A percentile compares a stretch with the other conserved stretches of the same genome.
Evolutionary conservation across 2,113 vertebrate genomes (phyloP).

Genomic region (Pheucticus melanocephalus): DNA sequence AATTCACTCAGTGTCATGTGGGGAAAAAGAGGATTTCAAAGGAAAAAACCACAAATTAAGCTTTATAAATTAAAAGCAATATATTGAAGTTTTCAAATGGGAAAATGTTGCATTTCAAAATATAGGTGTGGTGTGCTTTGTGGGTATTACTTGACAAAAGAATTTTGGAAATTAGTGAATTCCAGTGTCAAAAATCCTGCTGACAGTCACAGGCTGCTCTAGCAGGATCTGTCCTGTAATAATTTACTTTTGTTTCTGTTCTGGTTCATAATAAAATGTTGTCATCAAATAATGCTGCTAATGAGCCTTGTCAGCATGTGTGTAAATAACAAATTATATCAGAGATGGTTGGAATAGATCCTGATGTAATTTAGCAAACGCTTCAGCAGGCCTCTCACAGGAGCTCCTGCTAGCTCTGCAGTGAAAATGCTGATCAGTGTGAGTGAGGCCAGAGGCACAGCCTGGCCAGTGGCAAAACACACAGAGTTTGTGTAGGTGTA

Average conservation of each 20-base stretch:
- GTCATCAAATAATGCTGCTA: not conserved
- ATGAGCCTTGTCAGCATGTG: not conserved
- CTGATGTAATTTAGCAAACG: not conserved
- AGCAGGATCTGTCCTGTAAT: not conserved
- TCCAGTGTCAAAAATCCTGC: not conserved
- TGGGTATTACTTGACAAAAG: not conserved
- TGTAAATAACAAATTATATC: not conserved
- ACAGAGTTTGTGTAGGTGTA: not conserved
- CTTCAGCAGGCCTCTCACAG: not conserved
- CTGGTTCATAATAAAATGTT: not conserved
- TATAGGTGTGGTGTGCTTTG: not conserved
- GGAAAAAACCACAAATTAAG: not conserved
- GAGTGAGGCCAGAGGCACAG: not conserved
- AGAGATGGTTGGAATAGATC: not conserved
- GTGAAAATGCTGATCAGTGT: not conserved
- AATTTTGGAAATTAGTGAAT: not conserved
- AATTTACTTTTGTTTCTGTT: not conserved
- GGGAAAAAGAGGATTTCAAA: not conserved
- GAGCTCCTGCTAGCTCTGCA: not conserved
- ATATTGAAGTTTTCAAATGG: not conserved
- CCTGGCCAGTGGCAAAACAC: rapidly evolving
- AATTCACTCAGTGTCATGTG: not conserved
- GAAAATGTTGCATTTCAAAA: not conserved
- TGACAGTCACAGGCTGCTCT: not conserved
- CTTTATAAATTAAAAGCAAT: not conserved